Base-by-base conservation (phyloP, 2,113 vertebrate species). In the Myiagra hebetior region DNA sequence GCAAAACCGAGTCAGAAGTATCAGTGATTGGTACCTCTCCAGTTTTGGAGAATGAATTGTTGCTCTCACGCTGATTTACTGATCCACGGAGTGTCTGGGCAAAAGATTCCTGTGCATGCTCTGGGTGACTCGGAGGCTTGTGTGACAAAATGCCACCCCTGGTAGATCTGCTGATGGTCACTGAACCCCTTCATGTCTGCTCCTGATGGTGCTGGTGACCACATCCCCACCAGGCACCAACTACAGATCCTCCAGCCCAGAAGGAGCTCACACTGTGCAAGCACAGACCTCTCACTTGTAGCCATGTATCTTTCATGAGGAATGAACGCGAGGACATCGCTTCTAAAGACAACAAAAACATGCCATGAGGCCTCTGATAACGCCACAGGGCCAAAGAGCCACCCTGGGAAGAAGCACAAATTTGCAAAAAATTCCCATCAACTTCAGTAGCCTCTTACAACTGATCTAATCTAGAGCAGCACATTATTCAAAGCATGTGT, bases 31-130 rank as follows among this genome's bases (percentile, higher is more conserved):
- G 11, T 10, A 0, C 3, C 9, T 26, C 41, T 57, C 63, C 8
- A 0, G 5, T 68, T 47, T 39, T n/a, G 15, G 19, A 63, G 35
- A 64, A 9, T 7, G 7, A 23, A 12, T 19, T 41, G 6, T 1
- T 72, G 13, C 5, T 41, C 33, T 47, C 10, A 3, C 0, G 0
- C 4, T 24, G 21, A 52, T 18, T 28, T 2, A 57, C 6, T 0
- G 13, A 83, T 3, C 17, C 42, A 7, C 6, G 10, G 19, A 37
- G 24, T 0, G 1, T 12, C 28, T 10, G 17, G 35, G 23, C 3
- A 65, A 35, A 49, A 78, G 11, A 55, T 3, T 5, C 1, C 37
- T 49, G 16, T 20, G 27, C 33, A 1, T 10, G 7, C 8, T 39
- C 24, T 27, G 59, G 27, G 33, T 55, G 37, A 56, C 39, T 33